Evolutionary conservation across 92 coral and sea anemone genomes (phyloP).

Genomic region (Porites evermanni): DNA sequence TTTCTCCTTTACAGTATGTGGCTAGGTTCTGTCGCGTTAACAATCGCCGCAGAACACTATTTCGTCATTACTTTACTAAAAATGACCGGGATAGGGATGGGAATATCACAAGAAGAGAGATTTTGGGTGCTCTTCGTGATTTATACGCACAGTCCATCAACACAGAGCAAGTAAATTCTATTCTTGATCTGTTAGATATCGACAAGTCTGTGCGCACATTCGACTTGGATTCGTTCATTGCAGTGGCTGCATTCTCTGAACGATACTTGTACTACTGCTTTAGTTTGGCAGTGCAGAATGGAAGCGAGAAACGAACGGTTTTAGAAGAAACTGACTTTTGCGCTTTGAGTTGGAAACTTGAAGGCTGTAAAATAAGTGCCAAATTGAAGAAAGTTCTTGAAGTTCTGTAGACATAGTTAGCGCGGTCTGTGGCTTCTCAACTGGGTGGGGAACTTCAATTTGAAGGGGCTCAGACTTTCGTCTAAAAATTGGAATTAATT

Average conservation of each 20-base stretch:
- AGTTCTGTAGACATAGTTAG: constrained; percentile 54
- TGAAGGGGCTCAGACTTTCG: no score
- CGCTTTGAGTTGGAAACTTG: constrained; percentile 92
- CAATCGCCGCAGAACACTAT: constrained; percentile 81
- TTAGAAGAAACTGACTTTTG: constrained; percentile 97
- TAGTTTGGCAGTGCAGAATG: constrained; percentile 64
- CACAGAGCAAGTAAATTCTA: constrained; percentile 73
- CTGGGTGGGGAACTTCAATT: no score
- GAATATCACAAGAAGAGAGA: constrained; percentile 75
- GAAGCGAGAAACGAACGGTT: constrained; percentile 68
- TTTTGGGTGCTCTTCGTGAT: constrained; percentile 84
- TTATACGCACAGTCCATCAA: constrained; percentile 86
- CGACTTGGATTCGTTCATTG: constrained; percentile 70
- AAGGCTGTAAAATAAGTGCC: constrained; percentile 78
- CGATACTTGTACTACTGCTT: constrained; percentile 79
- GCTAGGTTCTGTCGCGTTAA: constrained; percentile 86
- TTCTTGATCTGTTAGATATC: constrained; percentile 77
- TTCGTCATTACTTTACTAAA: constrained; percentile 87
- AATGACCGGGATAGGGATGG: constrained; percentile 96
- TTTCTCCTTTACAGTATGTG: constrained; percentile 87
- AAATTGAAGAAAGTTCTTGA: constrained; percentile 66
- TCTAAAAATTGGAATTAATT: no score
- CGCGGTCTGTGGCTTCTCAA: no score
- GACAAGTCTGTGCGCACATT: constrained; percentile 69
- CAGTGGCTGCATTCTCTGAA: constrained; percentile 96